Percentiles rank a stretch among this genome's conserved stretches.
These are phyloP conservation scores for Proales similis DNA, from an alignment of 1,140 invertebrate genomes.

Conservation along the genomic window DNA sequence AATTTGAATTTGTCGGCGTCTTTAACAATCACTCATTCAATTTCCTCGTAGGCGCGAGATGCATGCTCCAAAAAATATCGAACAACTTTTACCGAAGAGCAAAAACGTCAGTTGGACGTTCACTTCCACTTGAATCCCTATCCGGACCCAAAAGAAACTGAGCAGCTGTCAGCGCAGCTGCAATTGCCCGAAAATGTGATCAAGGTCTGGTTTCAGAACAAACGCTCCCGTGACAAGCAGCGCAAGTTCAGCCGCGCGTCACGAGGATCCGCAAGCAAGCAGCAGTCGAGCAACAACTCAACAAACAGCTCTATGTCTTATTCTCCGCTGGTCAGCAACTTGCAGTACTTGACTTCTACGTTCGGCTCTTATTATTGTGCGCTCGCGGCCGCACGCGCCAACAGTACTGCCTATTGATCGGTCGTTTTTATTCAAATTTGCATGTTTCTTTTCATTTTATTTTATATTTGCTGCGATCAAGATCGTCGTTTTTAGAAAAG, in stretches of 20 bases:
- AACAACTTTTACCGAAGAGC: slow-evolving; percentile 34
- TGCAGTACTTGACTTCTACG: slow-evolving; percentile 14
- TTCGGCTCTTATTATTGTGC: too few species aligned
- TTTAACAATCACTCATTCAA: too few species aligned
- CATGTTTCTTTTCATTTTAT: too few species aligned
- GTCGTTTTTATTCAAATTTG: too few species aligned
- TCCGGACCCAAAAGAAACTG: slow-evolving; percentile 36
- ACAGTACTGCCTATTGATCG: too few species aligned
- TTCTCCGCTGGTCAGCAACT: slow-evolving; percentile 26
- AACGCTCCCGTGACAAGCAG: slow-evolving; percentile 37
- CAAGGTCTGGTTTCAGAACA: slow-evolving; percentile 38
- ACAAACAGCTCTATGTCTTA: too few species aligned
- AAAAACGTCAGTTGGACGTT: slow-evolving; percentile 18
- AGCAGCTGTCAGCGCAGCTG: slow-evolving; percentile 16
- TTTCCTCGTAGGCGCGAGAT: too few species aligned
- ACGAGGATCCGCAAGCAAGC: neutral
- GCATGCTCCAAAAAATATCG: slow-evolving; percentile 36
- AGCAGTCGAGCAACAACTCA: neutral
- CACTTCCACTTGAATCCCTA: slow-evolving; percentile 30
- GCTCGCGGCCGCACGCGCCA: too few species aligned
- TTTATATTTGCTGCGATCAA: too few species aligned
- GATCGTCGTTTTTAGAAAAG: too few species aligned
- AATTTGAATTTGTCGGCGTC: too few species aligned
- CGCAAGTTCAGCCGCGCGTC: slow-evolving; percentile 4
- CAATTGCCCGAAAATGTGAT: slow-evolving; percentile 31